These are phyloP conservation scores for Probosciger aterrimus DNA, from an alignment of 2,113 vertebrate genomes.

Conservation along the genomic window DNA sequence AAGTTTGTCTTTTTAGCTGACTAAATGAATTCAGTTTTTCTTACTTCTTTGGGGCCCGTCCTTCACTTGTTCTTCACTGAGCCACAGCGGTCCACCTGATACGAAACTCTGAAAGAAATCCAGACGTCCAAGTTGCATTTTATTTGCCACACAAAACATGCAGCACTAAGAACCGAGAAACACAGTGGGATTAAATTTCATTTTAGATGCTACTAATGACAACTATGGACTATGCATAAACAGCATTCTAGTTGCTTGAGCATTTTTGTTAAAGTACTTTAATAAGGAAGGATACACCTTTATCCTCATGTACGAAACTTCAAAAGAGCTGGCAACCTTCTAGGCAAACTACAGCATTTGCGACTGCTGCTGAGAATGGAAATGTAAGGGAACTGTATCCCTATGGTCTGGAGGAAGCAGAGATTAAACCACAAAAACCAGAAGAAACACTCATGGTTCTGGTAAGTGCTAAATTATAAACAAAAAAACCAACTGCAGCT, in stretches of 20 bases:
- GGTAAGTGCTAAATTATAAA: constrained; percentile 43
- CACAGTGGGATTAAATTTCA: neutral
- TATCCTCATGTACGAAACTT: neutral
- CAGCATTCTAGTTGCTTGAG: neutral
- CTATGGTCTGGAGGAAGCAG: neutral
- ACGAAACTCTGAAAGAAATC: neutral
- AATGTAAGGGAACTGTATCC: neutral
- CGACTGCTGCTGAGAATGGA: neutral
- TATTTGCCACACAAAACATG: neutral
- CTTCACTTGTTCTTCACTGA: neutral
- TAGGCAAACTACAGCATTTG: neutral
- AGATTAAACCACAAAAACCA: neutral
- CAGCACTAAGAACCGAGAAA: neutral
- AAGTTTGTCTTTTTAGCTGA: constrained; percentile 79
- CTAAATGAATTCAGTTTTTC: constrained; percentile 71
- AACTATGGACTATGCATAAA: neutral
- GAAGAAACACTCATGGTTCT: neutral
- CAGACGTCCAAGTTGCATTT: neutral
- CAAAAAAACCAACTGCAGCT: neutral
- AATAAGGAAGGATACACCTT: neutral
- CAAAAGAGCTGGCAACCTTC: neutral
- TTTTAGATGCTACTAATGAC: neutral
- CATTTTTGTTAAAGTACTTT: neutral
- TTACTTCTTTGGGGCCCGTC: constrained; percentile 57
- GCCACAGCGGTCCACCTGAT: neutral